A percentile compares a stretch with the other conserved stretches of the same genome.
Conservation (phyloP, 1,140 invertebrate genomes). For the Drosophila tristis region DNA sequence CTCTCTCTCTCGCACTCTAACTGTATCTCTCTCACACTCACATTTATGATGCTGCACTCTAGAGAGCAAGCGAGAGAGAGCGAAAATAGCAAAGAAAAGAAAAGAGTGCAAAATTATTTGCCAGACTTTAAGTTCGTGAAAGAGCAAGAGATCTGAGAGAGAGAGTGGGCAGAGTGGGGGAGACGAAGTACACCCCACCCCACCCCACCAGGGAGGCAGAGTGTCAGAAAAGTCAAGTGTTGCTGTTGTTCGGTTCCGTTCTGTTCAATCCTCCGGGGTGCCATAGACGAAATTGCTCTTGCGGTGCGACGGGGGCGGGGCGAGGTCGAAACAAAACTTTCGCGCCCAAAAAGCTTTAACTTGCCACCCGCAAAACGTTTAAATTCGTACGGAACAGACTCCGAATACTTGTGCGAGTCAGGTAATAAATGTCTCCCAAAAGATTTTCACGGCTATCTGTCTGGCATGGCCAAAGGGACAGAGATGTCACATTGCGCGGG, state of each 20-base stretch:
- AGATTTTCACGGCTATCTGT: conserved; percentile 46
- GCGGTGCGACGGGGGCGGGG: conserved; percentile 13
- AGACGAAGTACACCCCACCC: too few species aligned
- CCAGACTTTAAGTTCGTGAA: conserved; percentile 58
- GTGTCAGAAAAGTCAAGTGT: conserved; percentile 71
- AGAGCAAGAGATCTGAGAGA: conserved; percentile 7
- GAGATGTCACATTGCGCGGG: conserved; percentile 42
- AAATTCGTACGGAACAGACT: conserved; percentile 51
- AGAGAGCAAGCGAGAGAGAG: neutral
- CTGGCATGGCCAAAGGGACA: conserved; percentile 14
- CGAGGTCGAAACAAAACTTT: conserved; percentile 28
- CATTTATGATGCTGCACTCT: conserved; percentile 71
- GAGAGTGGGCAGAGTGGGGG: neutral
- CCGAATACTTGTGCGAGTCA: conserved; percentile 11
- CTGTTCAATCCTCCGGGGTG: conserved; percentile 53
- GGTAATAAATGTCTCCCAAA: conserved; percentile 77
- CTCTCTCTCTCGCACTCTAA: neutral
- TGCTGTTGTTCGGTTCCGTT: conserved; percentile 4
- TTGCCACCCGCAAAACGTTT: conserved; percentile 36
- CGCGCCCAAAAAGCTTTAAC: conserved; percentile 62
- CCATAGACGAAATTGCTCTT: conserved; percentile 69
- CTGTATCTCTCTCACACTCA: conserved; percentile 4
- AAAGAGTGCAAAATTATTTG: conserved; percentile 46
- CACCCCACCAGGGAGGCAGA: conserved; percentile 16
- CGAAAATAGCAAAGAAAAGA: conserved; percentile 31